Base-by-base conservation (phyloP, 2,888 invertebrate species). In the Drosophila affinis region DNA sequence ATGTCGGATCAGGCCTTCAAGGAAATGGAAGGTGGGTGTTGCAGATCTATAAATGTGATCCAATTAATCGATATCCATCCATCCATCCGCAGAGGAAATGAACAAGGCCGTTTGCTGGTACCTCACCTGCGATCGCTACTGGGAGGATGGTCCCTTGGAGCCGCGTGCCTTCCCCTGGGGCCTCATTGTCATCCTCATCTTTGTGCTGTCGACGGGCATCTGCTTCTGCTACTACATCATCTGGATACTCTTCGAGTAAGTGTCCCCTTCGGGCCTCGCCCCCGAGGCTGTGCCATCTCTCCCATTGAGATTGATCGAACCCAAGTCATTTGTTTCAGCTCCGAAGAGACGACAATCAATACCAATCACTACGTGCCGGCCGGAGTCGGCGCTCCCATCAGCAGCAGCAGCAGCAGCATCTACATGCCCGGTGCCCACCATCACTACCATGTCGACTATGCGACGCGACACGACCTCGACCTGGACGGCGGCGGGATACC, bases 161-260 rank as follows among this genome's bases (percentile, higher is more conserved):
- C 94, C 95, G 56, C 94, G 96, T 80, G 95, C 95, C 76, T 97
- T 97, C 90, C 97, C 97, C 32, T 96, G 97, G 96, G 96, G 96
- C 55, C 93, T 94, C 46, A 93, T 94, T 60, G 94, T 97, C 81
- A 95, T 97, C 74, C 94, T 97, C 53, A 95, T 97, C 74, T 95
- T 97, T 88, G 95, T 97, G 57, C 93, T 97, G 51, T 96, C 96
- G 49, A 93, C 96, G 58, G 96, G 97, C 52, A 95, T 97, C 75
- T 96, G 97, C 92, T 95, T 97, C 92, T 97, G 97, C 92, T 98
- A 98, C 92, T 97, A 97, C 93, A 95, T 98, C 88, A 96, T 97
- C 83, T 98, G 97, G 96, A 96, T 97, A 79, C 94, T 97, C 69
- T 97, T 97, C 93, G 97, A 97, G 98, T 98, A 93, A 95, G 96